Evolutionary conservation across 2,888 invertebrate species (phyloP).

Genomic region (Nycteola revayana): DNA sequence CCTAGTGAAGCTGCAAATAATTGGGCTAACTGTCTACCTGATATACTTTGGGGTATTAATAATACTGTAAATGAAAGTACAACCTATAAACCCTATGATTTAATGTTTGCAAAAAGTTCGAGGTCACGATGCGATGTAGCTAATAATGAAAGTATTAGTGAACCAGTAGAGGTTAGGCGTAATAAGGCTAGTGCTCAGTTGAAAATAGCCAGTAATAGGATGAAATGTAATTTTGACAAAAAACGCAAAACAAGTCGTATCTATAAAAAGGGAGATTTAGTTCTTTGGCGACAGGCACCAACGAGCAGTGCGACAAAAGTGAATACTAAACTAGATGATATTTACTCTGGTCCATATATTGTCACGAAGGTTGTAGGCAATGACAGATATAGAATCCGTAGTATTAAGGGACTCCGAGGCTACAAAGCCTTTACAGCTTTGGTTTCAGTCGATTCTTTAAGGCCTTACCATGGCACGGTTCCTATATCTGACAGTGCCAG

Average conservation of each 20-base stretch:
- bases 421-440: neutral
- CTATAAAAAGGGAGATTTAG: neutral
- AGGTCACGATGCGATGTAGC: no score
- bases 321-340: neutral
- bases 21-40: neutral
- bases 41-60: constrained; percentile 1
- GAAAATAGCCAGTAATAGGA: neutral
- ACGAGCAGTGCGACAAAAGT: neutral
- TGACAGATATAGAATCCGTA: constrained; percentile 1
- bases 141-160: no score
- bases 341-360: neutral
- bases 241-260: neutral
- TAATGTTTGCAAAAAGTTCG: constrained; percentile 2
- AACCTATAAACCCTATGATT: neutral
- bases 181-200: neutral
- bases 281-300: neutral
- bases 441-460: no score
- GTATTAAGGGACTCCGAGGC: constrained; percentile 1
- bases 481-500: neutral
- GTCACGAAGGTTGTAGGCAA: neutral
- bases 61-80: constrained; percentile 1
- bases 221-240: neutral
- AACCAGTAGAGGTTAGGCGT: no score
- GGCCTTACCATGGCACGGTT: no score
- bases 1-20: neutral